phyloP scores from a whole-genome alignment of 2,113 vertebrate genomes.

The Leuciscus idus region DNA sequence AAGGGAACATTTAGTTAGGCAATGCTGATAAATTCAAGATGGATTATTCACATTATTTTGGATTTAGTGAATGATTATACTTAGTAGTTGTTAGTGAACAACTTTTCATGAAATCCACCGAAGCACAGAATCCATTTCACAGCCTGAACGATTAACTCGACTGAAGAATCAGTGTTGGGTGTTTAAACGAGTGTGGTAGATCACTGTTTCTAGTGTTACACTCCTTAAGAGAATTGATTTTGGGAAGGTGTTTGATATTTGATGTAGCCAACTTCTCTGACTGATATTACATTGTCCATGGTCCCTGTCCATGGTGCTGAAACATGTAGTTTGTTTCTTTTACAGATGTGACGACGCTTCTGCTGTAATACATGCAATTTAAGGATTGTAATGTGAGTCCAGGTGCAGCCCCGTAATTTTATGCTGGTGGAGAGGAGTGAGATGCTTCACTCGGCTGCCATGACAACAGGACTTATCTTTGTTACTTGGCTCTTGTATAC shows the following conservation, averaged over 20 bases:
- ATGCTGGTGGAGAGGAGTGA: constrained; percentile 84
- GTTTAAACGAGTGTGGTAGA: background rate
- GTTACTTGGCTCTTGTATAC: constrained; percentile 89
- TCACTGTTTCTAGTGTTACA: background rate
- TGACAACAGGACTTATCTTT: constrained; percentile 90
- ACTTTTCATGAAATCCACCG: background rate
- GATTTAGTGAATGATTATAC: background rate
- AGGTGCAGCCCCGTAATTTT: constrained; percentile 77
- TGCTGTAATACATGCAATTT: constrained; percentile 76
- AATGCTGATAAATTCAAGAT: background rate
- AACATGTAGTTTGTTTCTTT: constrained; percentile 51
- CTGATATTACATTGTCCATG: background rate
- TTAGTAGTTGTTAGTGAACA: background rate
- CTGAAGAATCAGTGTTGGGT: background rate
- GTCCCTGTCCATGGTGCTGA: constrained; percentile 37
- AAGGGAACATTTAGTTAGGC: background rate
- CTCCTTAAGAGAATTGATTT: constrained; percentile 8
- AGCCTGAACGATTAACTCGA: background rate
- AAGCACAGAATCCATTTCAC: background rate
- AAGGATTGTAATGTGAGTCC: constrained; percentile 85
- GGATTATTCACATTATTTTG: background rate
- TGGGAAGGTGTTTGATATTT: constrained; percentile 28
- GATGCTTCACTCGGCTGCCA: constrained; percentile 87
- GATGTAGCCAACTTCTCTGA: background rate
- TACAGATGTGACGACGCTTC: constrained; percentile 64